phyloP scores from a whole-genome alignment of 2,888 invertebrate genomes.

The Caenorhabditis sp. region DNA sequence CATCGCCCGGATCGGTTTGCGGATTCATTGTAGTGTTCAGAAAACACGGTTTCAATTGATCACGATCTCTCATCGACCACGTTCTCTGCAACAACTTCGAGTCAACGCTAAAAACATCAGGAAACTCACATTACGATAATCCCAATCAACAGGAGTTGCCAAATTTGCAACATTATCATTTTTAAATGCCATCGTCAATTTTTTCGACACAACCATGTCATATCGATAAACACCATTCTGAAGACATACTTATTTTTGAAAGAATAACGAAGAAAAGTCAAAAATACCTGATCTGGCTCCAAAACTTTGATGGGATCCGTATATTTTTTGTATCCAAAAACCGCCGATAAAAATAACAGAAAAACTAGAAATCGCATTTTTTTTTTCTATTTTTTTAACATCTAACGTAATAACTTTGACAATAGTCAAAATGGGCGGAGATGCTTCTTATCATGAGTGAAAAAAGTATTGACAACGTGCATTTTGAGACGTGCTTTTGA shows the following conservation, averaged over 20 bases:
- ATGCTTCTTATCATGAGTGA: not conserved
- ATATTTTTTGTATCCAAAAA: conserved; percentile 22
- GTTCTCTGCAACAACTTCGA: conserved; percentile 28
- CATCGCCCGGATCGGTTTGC: conserved; percentile 22
- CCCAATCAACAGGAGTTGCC: conserved; percentile 57
- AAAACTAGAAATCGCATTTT: not conserved
- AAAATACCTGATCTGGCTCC: conserved; percentile 19
- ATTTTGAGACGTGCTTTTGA: no score
- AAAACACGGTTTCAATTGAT: conserved; percentile 48
- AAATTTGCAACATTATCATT: conserved; percentile 36
- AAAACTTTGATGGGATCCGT: conserved; percentile 21
- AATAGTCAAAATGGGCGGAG: no score
- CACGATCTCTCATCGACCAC: conserved; percentile 46
- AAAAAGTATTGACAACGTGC: no score
- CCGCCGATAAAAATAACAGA: not conserved
- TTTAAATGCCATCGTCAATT: conserved; percentile 54
- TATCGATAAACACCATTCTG: conserved; percentile 58
- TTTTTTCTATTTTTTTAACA: no score
- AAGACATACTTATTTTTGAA: not conserved
- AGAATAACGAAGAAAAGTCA: not conserved
- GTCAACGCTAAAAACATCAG: not conserved
- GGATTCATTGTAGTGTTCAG: conserved; percentile 26
- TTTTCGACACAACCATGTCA: conserved; percentile 47
- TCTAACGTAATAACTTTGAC: no score
- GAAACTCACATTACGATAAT: conserved; percentile 41